Conservation (phyloP, 2,888 invertebrate genomes). For the Ophonus ardosiacus region DNA sequence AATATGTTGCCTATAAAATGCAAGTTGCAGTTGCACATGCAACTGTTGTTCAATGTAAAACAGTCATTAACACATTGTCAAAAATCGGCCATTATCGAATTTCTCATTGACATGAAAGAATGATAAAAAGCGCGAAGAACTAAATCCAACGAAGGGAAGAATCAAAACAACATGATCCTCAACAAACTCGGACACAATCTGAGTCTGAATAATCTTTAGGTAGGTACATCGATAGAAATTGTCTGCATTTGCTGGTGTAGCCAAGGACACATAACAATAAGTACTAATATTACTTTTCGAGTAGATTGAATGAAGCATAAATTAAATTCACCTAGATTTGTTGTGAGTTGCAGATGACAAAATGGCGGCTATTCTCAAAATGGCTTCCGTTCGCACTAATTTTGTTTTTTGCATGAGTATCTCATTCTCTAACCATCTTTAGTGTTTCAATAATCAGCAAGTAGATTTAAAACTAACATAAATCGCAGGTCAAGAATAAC, state of each 20-base stretch:
- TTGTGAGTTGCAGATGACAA: slow-evolving; percentile 74
- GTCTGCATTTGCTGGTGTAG: slow-evolving; percentile 63
- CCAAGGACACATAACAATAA: slow-evolving; percentile 56
- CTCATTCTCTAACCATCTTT: slow-evolving; percentile 43
- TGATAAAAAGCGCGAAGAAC: slow-evolving; percentile 24
- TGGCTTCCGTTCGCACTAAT: slow-evolving; percentile 54
- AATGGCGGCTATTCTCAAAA: slow-evolving; percentile 59
- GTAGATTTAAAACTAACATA: slow-evolving; percentile 29
- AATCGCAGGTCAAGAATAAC: not conserved
- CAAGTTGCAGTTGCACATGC: no score
- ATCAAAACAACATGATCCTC: slow-evolving; percentile 41
- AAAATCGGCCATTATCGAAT: slow-evolving; percentile 47
- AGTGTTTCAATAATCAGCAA: slow-evolving; percentile 25
- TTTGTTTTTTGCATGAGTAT: slow-evolving; percentile 56
- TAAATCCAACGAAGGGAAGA: slow-evolving; percentile 46
- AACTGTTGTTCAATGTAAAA: no score
- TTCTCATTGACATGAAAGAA: slow-evolving; percentile 21
- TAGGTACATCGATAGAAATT: slow-evolving; percentile 62
- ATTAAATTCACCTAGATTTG: slow-evolving; percentile 70
- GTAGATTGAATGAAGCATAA: slow-evolving; percentile 62
- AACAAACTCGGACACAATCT: slow-evolving; percentile 26
- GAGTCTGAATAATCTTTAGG: slow-evolving; percentile 58
- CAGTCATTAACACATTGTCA: slow-evolving; percentile 9
- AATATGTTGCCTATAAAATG: no score
- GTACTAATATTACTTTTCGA: slow-evolving; percentile 59